A percentile compares a stretch with the other conserved stretches of the same genome.
phyloP scores from a whole-genome alignment of 23 tunicate species.

The Trididemnum miniatum region DNA sequence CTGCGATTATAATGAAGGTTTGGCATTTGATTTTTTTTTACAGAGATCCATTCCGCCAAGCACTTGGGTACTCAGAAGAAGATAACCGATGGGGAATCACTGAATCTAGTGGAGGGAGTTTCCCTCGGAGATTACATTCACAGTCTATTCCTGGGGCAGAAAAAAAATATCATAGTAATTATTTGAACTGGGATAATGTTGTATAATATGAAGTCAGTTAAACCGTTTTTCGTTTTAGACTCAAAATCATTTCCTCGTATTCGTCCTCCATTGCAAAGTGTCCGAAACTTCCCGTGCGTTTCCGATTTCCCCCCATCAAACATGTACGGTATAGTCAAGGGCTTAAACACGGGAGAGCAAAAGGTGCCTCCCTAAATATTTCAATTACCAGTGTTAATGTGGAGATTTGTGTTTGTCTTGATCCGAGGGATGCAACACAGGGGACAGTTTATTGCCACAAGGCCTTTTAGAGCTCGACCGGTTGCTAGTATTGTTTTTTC shows the following conservation, averaged over 20 bases:
- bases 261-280: constrained; percentile 67
- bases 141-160: not conserved
- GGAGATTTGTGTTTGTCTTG: too few species aligned
- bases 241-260: constrained; percentile 84
- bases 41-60: not conserved
- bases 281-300: constrained; percentile 62
- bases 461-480: too few species aligned
- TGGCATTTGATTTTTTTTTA: too few species aligned
- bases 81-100: not conserved
- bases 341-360: too few species aligned
- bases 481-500: too few species aligned
- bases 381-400: too few species aligned
- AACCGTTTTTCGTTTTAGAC: constrained; percentile 39
- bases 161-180: not conserved
- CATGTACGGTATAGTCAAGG: constrained; percentile 30
- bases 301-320: constrained; percentile 37
- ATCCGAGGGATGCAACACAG: too few species aligned
- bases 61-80: not conserved
- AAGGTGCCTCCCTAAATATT: too few species aligned
- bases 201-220: too few species aligned
- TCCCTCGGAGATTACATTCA: constrained; percentile 3
- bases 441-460: too few species aligned
- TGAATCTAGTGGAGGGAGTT: not conserved
- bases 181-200: too few species aligned
- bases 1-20: too few species aligned